Evolutionary conservation across 2,797 vertebrate genomes (phyloP).

Genomic region (Telmatherina bonti): DNA sequence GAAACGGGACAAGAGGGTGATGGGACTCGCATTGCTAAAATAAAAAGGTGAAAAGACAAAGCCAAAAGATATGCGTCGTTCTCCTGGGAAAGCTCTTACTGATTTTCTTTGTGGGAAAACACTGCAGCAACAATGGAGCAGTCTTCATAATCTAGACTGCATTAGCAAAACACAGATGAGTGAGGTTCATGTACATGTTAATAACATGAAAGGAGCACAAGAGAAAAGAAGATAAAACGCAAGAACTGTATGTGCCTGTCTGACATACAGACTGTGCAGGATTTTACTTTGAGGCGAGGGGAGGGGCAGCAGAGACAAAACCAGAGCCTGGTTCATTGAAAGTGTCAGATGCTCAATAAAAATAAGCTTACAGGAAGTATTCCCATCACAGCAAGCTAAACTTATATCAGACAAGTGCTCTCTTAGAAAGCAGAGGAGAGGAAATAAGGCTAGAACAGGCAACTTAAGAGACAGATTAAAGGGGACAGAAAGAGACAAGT

Average conservation of each 20-base stretch:
- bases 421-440: conserved; percentile 27
- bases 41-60: conserved; percentile 65
- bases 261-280: conserved; percentile 6
- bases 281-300: conserved; percentile 44
- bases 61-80: conserved; percentile 69
- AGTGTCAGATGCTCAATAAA: conserved; percentile 70
- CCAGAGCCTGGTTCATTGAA: conserved; percentile 51
- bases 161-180: conserved; percentile 31
- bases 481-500: conserved; percentile 57
- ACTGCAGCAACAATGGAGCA: conserved; percentile 24
- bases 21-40: conserved; percentile 39
- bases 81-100: conserved; percentile 37
- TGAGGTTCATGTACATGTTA: conserved; percentile 22
- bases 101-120: conserved; percentile 54
- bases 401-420: conserved; percentile 52
- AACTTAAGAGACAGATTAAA: conserved; percentile 43
- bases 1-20: conserved; percentile 20
- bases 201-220: conserved; percentile 19
- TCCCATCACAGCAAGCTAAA: conserved; percentile 57
- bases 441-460: conserved; percentile 5
- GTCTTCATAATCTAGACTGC: conserved; percentile 9
- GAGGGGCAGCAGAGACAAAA: conserved; percentile 40
- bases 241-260: conserved; percentile 4
- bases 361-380: conserved; percentile 53
- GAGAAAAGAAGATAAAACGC: background rate